Conservation (phyloP, 2,888 invertebrate species). For the Drymonia ruficornis region DNA sequence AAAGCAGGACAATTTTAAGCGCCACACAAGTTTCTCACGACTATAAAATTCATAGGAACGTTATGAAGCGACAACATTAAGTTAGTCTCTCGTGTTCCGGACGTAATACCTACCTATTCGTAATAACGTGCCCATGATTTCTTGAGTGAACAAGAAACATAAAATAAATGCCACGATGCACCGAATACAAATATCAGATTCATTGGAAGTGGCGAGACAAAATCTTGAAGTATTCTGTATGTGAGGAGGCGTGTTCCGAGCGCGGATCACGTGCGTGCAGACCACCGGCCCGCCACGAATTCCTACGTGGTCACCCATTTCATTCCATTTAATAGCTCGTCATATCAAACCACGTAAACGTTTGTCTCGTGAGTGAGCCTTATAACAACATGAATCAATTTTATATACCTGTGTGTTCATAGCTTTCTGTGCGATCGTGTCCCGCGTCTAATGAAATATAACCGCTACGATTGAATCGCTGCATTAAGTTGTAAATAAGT, state of each 20-base stretch:
- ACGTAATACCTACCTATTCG: constrained; percentile 15
- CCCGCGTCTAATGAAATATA: constrained; percentile 49
- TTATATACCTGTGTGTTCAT: constrained; percentile 39
- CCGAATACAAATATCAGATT: constrained; percentile 36
- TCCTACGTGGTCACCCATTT: constrained; percentile 67
- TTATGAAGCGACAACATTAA: constrained; percentile 4
- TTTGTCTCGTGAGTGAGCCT: constrained; percentile 49
- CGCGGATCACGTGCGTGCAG: constrained; percentile 35
- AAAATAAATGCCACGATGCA: constrained; percentile 22
- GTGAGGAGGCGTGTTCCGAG: constrained; percentile 40
- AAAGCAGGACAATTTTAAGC: neutral
- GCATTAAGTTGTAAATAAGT: constrained; percentile 57
- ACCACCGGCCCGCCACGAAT: constrained; percentile 42
- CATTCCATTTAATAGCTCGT: constrained; percentile 69
- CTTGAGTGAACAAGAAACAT: constrained; percentile 27
- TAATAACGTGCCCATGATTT: constrained; percentile 20
- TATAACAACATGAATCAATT: constrained; percentile 61
- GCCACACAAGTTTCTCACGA: neutral
- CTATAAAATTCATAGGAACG: neutral
- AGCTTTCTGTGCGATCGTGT: constrained; percentile 49
- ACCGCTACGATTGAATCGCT: constrained; percentile 46
- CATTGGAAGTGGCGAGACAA: constrained; percentile 34
- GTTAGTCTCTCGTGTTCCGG: constrained; percentile 19
- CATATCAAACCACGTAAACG: constrained; percentile 49
- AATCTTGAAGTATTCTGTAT: constrained; percentile 29